These are phyloP conservation scores for Eupithecia abbreviata DNA, from an alignment of 2,888 invertebrate genomes.

Conservation along the genomic window DNA sequence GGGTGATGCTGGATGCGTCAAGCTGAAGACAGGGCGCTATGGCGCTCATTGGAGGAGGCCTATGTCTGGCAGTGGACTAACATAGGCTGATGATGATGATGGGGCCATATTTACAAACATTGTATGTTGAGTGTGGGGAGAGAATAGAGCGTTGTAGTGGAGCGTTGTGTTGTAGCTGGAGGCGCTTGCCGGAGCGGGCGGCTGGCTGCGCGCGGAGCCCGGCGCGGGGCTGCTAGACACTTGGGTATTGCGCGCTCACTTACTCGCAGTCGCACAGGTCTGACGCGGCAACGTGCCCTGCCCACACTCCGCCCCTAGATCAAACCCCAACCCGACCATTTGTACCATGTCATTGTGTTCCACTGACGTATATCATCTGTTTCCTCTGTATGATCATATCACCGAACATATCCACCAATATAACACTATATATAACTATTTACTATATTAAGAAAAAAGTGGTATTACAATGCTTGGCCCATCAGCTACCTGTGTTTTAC, in stretches of 20 bases:
- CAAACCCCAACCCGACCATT: conserved; percentile 24
- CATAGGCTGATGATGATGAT: too few species aligned
- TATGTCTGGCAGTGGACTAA: too few species aligned
- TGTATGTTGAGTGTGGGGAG: too few species aligned
- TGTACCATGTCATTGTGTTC: conserved; percentile 5
- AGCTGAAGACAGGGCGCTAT: too few species aligned
- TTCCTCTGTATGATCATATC: background rate
- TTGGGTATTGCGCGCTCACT: conserved; percentile 85
- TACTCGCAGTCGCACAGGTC: conserved; percentile 84
- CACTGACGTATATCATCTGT: conserved; percentile 16
- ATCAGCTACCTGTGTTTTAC: background rate
- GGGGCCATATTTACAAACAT: too few species aligned
- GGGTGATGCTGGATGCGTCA: too few species aligned
- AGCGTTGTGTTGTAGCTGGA: conserved; percentile 81
- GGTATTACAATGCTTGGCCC: background rate
- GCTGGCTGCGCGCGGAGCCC: conserved; percentile 80
- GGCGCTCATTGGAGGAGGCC: too few species aligned
- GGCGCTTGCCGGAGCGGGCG: conserved; percentile 81
- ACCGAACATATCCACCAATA: background rate
- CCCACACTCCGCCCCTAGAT: conserved; percentile 47
- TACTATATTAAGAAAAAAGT: background rate
- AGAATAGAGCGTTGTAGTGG: conserved; percentile 49
- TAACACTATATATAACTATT: too few species aligned
- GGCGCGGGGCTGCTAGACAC: conserved; percentile 81
- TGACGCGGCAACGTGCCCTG: conserved; percentile 67